These are phyloP conservation scores for Setipinna tenuifilis DNA, from an alignment of 2,797 vertebrate genomes.

Conservation along the genomic window DNA sequence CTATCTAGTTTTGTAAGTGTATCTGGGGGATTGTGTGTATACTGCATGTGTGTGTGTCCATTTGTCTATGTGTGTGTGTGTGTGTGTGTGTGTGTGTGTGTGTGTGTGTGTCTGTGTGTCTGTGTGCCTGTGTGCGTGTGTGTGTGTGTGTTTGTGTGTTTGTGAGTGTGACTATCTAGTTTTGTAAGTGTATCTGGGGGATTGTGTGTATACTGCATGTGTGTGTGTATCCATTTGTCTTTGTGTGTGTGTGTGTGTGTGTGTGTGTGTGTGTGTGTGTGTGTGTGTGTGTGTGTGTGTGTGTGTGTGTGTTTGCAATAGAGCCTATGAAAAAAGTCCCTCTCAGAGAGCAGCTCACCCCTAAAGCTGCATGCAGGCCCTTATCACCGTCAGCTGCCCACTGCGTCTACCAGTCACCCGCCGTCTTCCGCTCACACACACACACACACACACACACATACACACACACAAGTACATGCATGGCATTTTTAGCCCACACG, in stretches of 20 bases:
- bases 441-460: not conserved
- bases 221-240: not conserved
- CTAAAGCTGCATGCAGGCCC: not conserved
- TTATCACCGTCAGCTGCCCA: slow-evolving; percentile 13
- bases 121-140: not conserved
- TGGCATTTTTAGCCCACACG: too few relatives aligned
- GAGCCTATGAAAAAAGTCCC: not conserved
- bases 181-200: too few relatives aligned
- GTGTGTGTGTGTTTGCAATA: not conserved
- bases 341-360: not conserved
- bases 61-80: too few relatives aligned
- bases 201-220: not conserved
- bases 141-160: not conserved
- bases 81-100: not conserved
- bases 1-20: too few relatives aligned
- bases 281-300: not conserved
- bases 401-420: slow-evolving; percentile 42
- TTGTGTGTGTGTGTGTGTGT: not conserved
- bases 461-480: not conserved
- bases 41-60: not conserved
- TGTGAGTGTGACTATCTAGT: not conserved
- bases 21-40: too few relatives aligned
- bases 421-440: not conserved
- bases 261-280: not conserved
- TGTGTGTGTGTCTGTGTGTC: not conserved